Base-by-base conservation (phyloP, 2,797 vertebrate genomes). In the Danio tinwini region DNA sequence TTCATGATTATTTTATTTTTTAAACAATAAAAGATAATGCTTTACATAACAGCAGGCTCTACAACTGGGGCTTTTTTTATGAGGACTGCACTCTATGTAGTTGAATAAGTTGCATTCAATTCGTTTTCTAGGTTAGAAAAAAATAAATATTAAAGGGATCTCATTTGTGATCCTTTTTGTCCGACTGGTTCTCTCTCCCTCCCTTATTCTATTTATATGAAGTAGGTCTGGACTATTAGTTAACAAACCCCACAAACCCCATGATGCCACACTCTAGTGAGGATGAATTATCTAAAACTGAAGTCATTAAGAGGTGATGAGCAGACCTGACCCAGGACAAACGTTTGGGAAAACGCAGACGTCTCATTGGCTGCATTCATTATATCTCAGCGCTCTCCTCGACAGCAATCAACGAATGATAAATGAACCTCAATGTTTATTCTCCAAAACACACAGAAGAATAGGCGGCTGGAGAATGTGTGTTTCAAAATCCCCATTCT, bases 231-330 rank as follows among this genome's bases (percentile, higher is more conserved):
- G 68, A 59, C 62, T 74, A 50, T 81, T 81, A 81, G 42, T 65
- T 68, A 55, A 39, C 7, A 67, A 81, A 69, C 72, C 67, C 17
- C 61, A 39, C 7, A 67, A 81, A 69, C 72, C 67, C 17, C 61
- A 56, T 21, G 19, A 82, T 61, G 45, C 17, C 12, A 14, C 53
- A 29, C 52, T 73, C 69, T 44, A 47, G 7, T 45, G 47, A 56
- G 76, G 21, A 72, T 37, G 19, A 58, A 55, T 73, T 21, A 63
- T 69, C n/a, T 37, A 72, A 81, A 79, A 58, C 56, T 58, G 68
- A 52, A 74, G 42, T 19, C 44, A 77, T 64, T 73, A 63, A 73
- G 39, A 39, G 70, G 59, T 72, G 65, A 78, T 76, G 59, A 76
- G 74, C 40, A 21, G 21, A 42, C 69, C 50, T 52, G 69, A 45